Percentiles rank a stretch among this genome's conserved stretches.
phyloP scores from a whole-genome alignment of 2,113 vertebrate species.

The Eira barbara region DNA sequence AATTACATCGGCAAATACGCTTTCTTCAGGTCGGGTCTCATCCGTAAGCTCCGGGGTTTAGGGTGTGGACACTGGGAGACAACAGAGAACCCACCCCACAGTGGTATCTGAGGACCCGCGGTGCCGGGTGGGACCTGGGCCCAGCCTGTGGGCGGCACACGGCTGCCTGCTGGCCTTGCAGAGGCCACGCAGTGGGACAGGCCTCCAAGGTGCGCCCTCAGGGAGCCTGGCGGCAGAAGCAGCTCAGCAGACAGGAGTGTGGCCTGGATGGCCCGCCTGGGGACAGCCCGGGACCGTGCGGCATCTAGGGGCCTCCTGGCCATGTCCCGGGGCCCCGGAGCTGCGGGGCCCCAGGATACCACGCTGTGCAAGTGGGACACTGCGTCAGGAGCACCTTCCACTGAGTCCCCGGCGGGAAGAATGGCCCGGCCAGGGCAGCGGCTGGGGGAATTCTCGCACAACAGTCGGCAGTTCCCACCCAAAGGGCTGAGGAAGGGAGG shows the following conservation, averaged over 20 bases:
- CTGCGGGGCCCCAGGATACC: rapidly evolving
- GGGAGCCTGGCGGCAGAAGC: not conserved
- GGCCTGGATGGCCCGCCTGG: rapidly evolving
- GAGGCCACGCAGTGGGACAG: rapidly evolving
- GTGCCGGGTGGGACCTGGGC: rapidly evolving
- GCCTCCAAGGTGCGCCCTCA: rapidly evolving
- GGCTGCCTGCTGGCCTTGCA: rapidly evolving
- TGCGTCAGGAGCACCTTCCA: rapidly evolving
- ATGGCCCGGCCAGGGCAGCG: not conserved
- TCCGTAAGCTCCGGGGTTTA: not conserved
- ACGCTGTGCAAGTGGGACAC: rapidly evolving
- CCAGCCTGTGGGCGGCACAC: not conserved
- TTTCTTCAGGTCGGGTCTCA: not conserved
- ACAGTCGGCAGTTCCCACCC: not conserved
- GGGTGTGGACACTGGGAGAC: rapidly evolving
- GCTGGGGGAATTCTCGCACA: not conserved
- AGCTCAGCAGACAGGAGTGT: rapidly evolving
- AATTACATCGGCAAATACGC: not conserved
- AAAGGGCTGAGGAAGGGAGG: not conserved
- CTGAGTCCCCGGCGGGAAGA: not conserved
- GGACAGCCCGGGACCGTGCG: rapidly evolving
- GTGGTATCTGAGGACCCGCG: rapidly evolving
- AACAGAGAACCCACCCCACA: rapidly evolving
- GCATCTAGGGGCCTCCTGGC: not conserved
- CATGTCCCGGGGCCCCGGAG: not conserved